phyloP scores from a whole-genome alignment of 2,797 vertebrate species.

The Onychomys torridus region DNA sequence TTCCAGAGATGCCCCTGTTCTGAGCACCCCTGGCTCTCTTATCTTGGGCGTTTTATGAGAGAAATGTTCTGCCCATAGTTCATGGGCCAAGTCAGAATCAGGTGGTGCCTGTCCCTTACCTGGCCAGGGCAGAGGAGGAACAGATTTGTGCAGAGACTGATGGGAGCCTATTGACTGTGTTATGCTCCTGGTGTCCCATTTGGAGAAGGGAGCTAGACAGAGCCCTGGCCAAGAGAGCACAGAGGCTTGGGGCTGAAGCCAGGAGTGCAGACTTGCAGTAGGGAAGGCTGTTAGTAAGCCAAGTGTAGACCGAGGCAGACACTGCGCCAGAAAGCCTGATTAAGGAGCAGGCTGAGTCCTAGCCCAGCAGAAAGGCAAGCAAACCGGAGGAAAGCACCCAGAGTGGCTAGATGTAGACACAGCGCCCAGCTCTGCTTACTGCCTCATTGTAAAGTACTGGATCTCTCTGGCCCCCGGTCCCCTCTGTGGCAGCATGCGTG shows the following conservation, averaged over 20 bases:
- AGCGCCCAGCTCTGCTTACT: neutral
- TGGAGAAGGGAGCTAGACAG: conserved; percentile 36
- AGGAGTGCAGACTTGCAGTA: conserved; percentile 41
- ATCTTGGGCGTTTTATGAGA: neutral
- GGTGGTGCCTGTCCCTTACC: neutral
- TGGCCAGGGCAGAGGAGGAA: neutral
- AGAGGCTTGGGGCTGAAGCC: conserved; percentile 3
- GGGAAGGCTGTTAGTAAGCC: conserved; percentile 58
- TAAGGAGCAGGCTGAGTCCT: neutral
- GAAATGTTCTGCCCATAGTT: neutral
- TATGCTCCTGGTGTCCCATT: neutral
- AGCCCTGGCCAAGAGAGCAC: neutral
- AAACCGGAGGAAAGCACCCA: neutral
- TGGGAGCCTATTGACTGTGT: neutral
- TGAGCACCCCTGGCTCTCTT: neutral
- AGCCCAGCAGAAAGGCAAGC: neutral
- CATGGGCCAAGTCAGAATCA: neutral
- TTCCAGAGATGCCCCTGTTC: neutral
- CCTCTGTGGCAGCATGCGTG: neutral
- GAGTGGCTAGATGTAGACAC: neutral
- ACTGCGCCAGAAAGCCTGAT: neutral
- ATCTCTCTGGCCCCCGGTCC: neutral
- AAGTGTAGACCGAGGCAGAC: conserved; percentile 1
- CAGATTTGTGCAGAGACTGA: neutral
- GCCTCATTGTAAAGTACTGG: neutral